Percentiles rank a stretch among this genome's conserved stretches.
phyloP scores from a whole-genome alignment of 2,113 vertebrate genomes.

The Rostratula benghalensis region DNA sequence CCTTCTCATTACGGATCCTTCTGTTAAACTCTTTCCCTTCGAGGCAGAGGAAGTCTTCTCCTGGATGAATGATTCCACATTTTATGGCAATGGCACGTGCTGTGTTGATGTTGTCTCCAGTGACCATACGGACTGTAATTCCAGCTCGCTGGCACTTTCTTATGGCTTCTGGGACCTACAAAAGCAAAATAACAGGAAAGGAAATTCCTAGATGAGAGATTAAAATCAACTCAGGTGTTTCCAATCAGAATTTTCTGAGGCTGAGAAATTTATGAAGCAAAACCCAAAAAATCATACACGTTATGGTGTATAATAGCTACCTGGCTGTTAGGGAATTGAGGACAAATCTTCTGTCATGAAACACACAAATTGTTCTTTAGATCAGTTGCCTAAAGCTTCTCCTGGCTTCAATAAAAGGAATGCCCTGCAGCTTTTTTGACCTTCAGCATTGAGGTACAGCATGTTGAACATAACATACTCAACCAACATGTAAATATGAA shows the following conservation, averaged over 20 bases:
- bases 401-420: background rate
- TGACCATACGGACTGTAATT: constrained; percentile 98
- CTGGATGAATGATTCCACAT: constrained; percentile 96
- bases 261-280: background rate
- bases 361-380: accelerated
- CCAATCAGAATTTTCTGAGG: background rate
- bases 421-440: background rate
- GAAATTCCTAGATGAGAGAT: background rate
- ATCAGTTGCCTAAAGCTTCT: background rate
- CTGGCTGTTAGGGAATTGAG: background rate
- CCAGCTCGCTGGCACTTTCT: constrained; percentile 94
- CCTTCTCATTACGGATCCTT: constrained; percentile 97
- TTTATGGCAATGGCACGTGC: constrained; percentile 98
- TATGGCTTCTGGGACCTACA: constrained; percentile 95
- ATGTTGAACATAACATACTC: background rate
- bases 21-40: constrained; percentile 98
- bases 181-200: background rate
- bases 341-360: background rate
- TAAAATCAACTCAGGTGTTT: background rate
- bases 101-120: constrained; percentile 98
- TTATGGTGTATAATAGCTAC: accelerated
- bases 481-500: background rate
- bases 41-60: constrained; percentile 96
- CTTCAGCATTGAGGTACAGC: background rate
- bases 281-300: background rate